These are phyloP conservation scores for Yponomeuta cagnagella DNA, from an alignment of 2,888 invertebrate species.

Conservation along the genomic window DNA sequence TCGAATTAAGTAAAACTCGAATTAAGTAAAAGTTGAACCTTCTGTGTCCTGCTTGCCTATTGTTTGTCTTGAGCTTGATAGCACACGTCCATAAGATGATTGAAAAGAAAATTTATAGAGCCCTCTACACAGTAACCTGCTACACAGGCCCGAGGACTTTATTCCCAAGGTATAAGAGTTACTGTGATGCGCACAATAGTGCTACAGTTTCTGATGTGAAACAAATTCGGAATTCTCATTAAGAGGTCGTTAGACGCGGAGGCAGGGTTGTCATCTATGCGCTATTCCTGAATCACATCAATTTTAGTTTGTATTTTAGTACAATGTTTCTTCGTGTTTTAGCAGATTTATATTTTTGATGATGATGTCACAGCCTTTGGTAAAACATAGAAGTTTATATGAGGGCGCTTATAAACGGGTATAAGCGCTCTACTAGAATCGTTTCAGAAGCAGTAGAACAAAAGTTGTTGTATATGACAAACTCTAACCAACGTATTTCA, in stretches of 20 bases:
- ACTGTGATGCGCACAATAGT: background rate
- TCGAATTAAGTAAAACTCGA: no score
- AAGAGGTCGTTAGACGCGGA: background rate
- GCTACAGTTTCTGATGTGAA: background rate
- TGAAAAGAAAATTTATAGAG: slow-evolving; percentile 14
- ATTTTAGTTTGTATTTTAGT: no score
- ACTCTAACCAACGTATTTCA: no score
- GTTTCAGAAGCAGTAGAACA: no score
- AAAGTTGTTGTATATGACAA: no score
- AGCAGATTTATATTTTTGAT: no score
- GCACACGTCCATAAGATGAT: slow-evolving; percentile 5
- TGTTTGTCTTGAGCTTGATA: background rate
- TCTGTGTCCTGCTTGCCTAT: background rate
- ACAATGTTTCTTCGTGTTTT: no score
- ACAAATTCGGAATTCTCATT: slow-evolving; percentile 6
- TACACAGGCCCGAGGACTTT: background rate
- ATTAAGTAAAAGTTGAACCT: background rate
- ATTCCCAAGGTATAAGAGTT: background rate
- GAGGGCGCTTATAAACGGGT: no score
- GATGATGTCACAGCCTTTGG: no score
- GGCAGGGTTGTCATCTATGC: background rate
- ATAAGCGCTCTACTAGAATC: no score
- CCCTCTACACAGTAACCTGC: background rate
- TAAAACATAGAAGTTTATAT: no score
- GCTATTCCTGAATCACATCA: no score